phyloP scores from a whole-genome alignment of 2,888 invertebrate species.

The Lathronympha strigana region DNA sequence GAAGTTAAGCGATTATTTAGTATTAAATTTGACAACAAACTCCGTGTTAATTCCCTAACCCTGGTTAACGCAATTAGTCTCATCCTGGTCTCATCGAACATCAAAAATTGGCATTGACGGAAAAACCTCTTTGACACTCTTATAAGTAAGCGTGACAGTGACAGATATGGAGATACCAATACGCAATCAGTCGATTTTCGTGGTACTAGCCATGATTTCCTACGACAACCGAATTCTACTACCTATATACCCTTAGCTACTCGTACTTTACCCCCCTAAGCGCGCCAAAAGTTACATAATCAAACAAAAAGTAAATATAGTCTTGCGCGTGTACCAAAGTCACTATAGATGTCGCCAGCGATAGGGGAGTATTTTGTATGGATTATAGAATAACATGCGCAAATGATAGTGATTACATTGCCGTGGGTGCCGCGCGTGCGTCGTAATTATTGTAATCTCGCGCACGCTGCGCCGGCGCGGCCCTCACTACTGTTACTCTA shows the following conservation, averaged over 20 bases:
- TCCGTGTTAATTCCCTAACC: too few relatives aligned
- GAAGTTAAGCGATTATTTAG: too few relatives aligned
- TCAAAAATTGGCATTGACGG: too few relatives aligned
- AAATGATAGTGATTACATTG: conserved; percentile 81
- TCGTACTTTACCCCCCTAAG: not conserved
- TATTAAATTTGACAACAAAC: too few relatives aligned
- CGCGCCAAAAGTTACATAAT: conserved; percentile 7
- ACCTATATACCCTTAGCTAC: not conserved
- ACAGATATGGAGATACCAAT: too few relatives aligned
- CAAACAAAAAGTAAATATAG: conserved; percentile 28
- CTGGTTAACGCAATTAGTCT: too few relatives aligned
- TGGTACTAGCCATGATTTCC: too few relatives aligned
- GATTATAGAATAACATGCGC: conserved; percentile 80
- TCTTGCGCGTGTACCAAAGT: conserved; percentile 13
- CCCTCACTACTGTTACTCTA: conserved; percentile 48
- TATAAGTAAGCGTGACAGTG: too few relatives aligned
- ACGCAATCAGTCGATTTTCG: too few relatives aligned
- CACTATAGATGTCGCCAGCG: conserved; percentile 64
- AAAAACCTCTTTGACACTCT: too few relatives aligned
- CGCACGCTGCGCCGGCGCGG: conserved; percentile 59
- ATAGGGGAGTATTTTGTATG: conserved; percentile 73
- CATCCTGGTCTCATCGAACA: too few relatives aligned
- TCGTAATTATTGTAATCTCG: conserved; percentile 81
- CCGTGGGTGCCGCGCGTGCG: conserved; percentile 70
- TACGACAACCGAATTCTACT: too few relatives aligned